Evolutionary conservation across 2,888 invertebrate species (phyloP), one percentile per base, ranked within the genome.

Genomic region (Epirrhoe tristata): DNA sequence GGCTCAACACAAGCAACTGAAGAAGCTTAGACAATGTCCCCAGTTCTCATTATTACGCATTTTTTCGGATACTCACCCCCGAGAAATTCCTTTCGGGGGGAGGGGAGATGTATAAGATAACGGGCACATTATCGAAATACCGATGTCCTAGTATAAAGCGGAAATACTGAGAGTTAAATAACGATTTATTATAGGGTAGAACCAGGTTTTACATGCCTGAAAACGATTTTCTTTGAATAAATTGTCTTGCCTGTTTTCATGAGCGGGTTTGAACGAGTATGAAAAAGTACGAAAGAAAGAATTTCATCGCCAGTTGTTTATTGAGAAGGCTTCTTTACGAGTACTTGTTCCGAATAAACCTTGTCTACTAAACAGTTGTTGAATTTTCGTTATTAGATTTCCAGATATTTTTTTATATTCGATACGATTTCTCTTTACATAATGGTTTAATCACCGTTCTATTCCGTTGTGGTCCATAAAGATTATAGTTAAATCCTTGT

Each of bases 41-140:
- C 83, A 80, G 82, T 84, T 83, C 85, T 91, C 89, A 92, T 92
- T 92, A 91, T 89, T 89, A 88, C 86, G 87, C 85, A 89, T 90
- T 91, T 91, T 91, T 91, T 87, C 90, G 87, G 85, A 85, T 87
- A 85, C 84, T 81, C 86, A 83, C 88, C 91, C 90, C 79, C 79
- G 84, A 88, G 87, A 87, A 87, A 91, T 91, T 89, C 88, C 78
- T 77, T 74, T 72, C 70, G 72, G 78, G 72, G 90, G 72, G 78
- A 71, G 90, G 90, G 88, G 88, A 86, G 90, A 90, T 87, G 73
- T 80, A 82, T 82, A 72, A 90, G 92, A 93, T 92, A 92, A 90
- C 89, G 85, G 84, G 81, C 80, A 81, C 90, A 91, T 93, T 92
- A 93, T 91, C 91, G 91, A 91, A 90, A 91, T 92, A 87, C 91